These are phyloP conservation scores for Tiliacea citrago DNA, from an alignment of 2,888 invertebrate species.

Conservation along the genomic window DNA sequence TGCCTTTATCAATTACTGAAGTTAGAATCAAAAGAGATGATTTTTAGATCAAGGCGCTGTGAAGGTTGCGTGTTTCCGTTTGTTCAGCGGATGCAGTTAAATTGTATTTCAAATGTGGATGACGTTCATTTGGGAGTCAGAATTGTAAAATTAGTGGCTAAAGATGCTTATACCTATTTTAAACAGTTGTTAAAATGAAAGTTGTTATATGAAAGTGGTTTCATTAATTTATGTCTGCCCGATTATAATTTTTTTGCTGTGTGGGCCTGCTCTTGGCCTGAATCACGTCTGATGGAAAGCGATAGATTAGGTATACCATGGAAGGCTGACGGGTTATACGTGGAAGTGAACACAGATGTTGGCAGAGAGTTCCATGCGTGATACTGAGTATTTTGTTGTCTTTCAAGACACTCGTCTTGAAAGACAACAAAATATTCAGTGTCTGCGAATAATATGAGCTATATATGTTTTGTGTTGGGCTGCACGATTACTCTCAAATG, in stretches of 20 bases:
- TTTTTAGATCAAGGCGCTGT: constrained; percentile 52
- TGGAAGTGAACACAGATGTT: too few species aligned
- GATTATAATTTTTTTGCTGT: too few species aligned
- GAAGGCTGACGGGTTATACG: too few species aligned
- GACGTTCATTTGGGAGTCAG: neutral
- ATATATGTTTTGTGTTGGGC: too few species aligned
- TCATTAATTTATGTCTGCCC: neutral
- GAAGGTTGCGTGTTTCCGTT: constrained; percentile 32
- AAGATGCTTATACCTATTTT: neutral
- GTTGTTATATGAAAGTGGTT: too few species aligned
- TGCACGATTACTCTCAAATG: too few species aligned
- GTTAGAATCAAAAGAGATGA: constrained; percentile 27
- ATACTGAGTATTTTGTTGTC: too few species aligned
- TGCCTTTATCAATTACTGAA: constrained; percentile 35
- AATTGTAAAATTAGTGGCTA: neutral
- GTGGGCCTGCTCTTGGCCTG: too few species aligned
- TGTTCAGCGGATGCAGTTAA: constrained; percentile 7
- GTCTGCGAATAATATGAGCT: neutral
- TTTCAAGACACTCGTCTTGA: neutral
- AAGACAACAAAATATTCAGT: neutral
- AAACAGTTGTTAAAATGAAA: neutral
- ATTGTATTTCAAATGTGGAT: neutral
- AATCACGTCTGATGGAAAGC: too few species aligned
- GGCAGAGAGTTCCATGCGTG: too few species aligned
- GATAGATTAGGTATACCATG: too few species aligned